phyloP scores from a whole-genome alignment of 2,888 invertebrate genomes.

The Amphipyra berbera region DNA sequence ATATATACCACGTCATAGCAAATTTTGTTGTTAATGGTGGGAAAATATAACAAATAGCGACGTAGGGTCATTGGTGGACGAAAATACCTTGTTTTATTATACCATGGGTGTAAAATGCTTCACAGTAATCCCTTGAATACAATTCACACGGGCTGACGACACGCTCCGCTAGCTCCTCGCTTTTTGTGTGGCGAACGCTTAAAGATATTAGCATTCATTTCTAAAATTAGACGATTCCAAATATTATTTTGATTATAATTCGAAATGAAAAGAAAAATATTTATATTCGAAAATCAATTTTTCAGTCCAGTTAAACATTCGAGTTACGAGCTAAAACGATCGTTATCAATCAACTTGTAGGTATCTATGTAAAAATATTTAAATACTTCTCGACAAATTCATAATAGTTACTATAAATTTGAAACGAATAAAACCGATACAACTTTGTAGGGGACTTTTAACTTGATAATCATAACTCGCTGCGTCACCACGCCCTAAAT shows the following conservation, averaged over 20 bases:
- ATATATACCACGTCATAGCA: no score
- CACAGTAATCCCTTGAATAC: no score
- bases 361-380: background rate
- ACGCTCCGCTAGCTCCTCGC: no score
- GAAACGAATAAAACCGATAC: no score
- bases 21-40: no score
- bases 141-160: no score
- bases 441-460: constrained; percentile 6
- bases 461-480: constrained; percentile 15
- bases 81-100: no score
- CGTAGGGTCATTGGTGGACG: no score
- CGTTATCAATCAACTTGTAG: constrained; percentile 2
- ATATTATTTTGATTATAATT: background rate
- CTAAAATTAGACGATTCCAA: background rate
- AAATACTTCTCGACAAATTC: background rate
- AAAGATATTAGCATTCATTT: background rate
- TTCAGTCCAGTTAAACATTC: constrained; percentile 2
- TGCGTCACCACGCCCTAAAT: constrained; percentile 7
- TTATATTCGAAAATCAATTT: constrained; percentile 17
- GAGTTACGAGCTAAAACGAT: constrained; percentile 28
- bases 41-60: no score
- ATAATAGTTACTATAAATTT: background rate
- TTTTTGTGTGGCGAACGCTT: no score
- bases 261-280: background rate
- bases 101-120: no score